These are phyloP conservation scores for Drosophila arizonae DNA, from an alignment of 1,140 invertebrate species.

Conservation along the genomic window DNA sequence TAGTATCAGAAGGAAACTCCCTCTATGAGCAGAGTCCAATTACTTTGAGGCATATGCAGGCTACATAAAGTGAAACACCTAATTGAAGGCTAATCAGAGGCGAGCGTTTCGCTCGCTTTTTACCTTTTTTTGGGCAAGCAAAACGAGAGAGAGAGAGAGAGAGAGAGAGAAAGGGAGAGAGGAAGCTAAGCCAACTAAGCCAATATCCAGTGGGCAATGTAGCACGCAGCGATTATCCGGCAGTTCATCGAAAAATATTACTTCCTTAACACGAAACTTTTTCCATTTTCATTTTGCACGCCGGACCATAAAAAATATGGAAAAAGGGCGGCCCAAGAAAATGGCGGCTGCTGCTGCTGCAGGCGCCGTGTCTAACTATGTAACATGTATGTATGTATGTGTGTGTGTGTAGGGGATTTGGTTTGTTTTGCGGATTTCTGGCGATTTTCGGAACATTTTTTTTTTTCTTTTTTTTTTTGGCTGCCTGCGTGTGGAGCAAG, in stretches of 20 bases:
- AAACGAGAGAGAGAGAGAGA: not conserved
- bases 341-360: constrained; percentile 10
- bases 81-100: constrained; percentile 44
- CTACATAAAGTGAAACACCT: constrained; percentile 23
- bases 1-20: no score
- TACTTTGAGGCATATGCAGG: not conserved
- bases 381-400: no score
- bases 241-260: constrained; percentile 60
- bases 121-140: constrained; percentile 28
- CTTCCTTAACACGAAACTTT: constrained; percentile 70
- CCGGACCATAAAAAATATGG: constrained; percentile 66
- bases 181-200: constrained; percentile 58
- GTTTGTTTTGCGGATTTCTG: constrained; percentile 48
- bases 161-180: not conserved
- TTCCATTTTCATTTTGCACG: constrained; percentile 64
- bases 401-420: not conserved
- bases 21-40: no score
- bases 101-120: constrained; percentile 33
- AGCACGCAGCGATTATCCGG: constrained; percentile 63
- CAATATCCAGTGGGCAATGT: constrained; percentile 43
- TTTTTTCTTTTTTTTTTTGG: no score
- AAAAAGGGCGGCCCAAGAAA: constrained; percentile 35
- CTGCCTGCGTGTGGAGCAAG: constrained; percentile 44
- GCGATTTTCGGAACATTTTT: constrained; percentile 67
- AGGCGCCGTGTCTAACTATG: constrained; percentile 15